These are phyloP conservation scores for Malacoctenus gilli DNA, from an alignment of 2,797 vertebrate species.

Conservation along the genomic window DNA sequence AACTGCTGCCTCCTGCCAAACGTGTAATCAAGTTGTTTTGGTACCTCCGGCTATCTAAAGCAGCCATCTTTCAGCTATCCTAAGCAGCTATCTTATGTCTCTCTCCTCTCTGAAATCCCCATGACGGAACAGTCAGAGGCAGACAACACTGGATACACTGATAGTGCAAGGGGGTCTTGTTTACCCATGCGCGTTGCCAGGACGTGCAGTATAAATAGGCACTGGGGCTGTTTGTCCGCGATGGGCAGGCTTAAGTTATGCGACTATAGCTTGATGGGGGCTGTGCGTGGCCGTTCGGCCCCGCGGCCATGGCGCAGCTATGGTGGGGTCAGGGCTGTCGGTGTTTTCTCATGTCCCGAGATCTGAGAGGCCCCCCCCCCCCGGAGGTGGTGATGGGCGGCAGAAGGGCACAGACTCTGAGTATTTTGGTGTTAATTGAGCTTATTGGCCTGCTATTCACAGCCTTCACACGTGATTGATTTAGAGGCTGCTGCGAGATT, in stretches of 20 bases:
- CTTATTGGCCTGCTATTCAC: slow-evolving; percentile 81
- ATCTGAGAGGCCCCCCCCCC: slow-evolving; percentile 70
- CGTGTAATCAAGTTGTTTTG: slow-evolving; percentile 75
- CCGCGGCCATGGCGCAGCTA: slow-evolving; percentile 20
- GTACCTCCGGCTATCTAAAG: slow-evolving; percentile 72
- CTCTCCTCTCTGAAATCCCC: slow-evolving; percentile 68
- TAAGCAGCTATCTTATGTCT: slow-evolving; percentile 73
- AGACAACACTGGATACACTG: slow-evolving; percentile 74
- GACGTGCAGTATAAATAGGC: slow-evolving; percentile 80
- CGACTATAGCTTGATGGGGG: slow-evolving; percentile 64
- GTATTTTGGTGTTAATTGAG: slow-evolving; percentile 83
- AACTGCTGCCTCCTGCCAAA: slow-evolving; percentile 68
- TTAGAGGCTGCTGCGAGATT: slow-evolving; percentile 70
- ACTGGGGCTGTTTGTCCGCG: slow-evolving; percentile 64
- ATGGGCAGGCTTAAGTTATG: slow-evolving; percentile 69
- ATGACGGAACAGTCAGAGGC: slow-evolving; percentile 60
- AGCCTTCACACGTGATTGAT: slow-evolving; percentile 77
- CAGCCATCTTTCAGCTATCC: slow-evolving; percentile 76
- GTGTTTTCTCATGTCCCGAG: slow-evolving; percentile 71
- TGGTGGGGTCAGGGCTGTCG: slow-evolving; percentile 45
- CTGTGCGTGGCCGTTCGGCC: slow-evolving; percentile 42
- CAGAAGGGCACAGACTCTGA: slow-evolving; percentile 76
- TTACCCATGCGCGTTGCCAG: slow-evolving; percentile 78
- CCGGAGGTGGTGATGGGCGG: slow-evolving; percentile 75
- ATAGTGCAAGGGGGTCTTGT: slow-evolving; percentile 71